phyloP scores from a whole-genome alignment of 2,113 vertebrate genomes.

The Acanthisitta chloris region DNA sequence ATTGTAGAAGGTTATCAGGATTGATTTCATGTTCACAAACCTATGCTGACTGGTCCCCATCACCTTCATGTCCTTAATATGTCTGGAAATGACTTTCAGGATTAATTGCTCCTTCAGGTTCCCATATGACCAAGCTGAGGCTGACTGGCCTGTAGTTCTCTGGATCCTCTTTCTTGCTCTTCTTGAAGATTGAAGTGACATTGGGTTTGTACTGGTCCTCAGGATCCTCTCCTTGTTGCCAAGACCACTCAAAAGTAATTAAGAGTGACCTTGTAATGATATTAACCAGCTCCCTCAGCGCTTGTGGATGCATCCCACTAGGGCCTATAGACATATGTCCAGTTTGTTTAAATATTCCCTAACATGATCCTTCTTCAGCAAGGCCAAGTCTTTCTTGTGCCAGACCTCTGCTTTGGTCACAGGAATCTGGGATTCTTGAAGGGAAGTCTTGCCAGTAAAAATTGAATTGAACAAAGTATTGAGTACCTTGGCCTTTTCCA shows the following conservation, averaged over 20 bases:
- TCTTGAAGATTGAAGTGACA: neutral
- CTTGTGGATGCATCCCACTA: neutral
- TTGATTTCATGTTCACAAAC: neutral
- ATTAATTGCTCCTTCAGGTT: neutral
- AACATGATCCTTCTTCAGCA: neutral
- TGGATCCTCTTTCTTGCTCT: neutral
- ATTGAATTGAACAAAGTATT: neutral
- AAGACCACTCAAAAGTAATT: neutral
- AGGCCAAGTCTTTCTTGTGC: neutral
- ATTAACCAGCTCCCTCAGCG: neutral
- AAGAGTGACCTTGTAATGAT: neutral
- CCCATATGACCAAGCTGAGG: neutral
- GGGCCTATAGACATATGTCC: neutral
- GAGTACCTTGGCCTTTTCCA: neutral
- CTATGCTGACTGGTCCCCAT: neutral
- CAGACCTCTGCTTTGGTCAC: neutral
- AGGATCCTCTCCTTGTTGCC: neutral
- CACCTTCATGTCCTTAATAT: neutral
- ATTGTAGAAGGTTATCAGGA: neutral
- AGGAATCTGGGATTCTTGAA: neutral
- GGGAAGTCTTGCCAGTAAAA: neutral
- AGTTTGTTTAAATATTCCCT: neutral
- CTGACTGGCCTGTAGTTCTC: neutral
- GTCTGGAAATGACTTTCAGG: neutral
- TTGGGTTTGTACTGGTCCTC: neutral